phyloP scores from a whole-genome alignment of 2,888 invertebrate species.

The Atethmia centrago region DNA sequence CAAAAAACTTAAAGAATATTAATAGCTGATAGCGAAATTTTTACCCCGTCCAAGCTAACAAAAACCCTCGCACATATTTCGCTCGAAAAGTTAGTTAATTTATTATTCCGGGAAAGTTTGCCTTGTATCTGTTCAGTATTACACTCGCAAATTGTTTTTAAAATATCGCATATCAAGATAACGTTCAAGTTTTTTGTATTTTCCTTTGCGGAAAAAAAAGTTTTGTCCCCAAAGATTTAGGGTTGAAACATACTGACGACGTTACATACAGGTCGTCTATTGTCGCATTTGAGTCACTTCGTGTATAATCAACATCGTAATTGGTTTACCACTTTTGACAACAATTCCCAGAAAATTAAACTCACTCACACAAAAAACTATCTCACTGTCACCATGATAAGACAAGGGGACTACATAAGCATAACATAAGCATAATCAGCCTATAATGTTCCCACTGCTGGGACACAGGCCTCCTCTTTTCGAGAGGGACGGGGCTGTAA shows the following conservation, averaged over 20 bases:
- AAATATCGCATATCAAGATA: slow-evolving; percentile 83
- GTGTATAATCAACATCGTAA: neutral
- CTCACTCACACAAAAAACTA: no score
- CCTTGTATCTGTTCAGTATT: slow-evolving; percentile 68
- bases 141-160: slow-evolving; percentile 81
- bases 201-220: slow-evolving; percentile 72
- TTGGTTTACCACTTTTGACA: neutral
- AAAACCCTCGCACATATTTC: slow-evolving; percentile 65
- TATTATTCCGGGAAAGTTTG: slow-evolving; percentile 72
- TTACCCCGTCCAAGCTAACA: slow-evolving; percentile 59
- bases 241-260: slow-evolving; percentile 14
- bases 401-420: no score
- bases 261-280: neutral
- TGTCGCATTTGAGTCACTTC: neutral
- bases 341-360: no score
- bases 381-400: no score
- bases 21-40: slow-evolving; percentile 64
- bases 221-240: slow-evolving; percentile 67
- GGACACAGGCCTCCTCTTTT: no score
- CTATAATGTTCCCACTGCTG: no score
- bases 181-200: slow-evolving; percentile 64
- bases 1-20: slow-evolving; percentile 62
- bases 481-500: no score
- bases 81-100: slow-evolving; percentile 73
- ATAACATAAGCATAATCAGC: no score